Evolutionary conservation across 2,888 invertebrate species (phyloP), one percentile per base, ranked within the genome.

Genomic region (Erebia aethiops): DNA sequence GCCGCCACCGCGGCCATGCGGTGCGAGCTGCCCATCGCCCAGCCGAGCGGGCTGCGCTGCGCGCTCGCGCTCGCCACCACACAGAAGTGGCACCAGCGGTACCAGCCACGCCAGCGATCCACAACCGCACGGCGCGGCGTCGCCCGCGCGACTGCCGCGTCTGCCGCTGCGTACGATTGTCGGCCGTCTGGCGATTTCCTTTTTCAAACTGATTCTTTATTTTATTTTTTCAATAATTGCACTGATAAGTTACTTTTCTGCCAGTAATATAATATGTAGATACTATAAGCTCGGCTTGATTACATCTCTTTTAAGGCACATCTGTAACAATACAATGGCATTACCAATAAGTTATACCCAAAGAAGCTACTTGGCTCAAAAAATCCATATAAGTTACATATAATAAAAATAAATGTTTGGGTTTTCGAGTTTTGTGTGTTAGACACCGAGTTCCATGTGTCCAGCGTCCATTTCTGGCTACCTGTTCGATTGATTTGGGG

Each of bases 1-100:
- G 94, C 93, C 80, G 94, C 91, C 74, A 94, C 88, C 71, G 94
- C 94, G 79, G 95, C 96, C 79, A 96, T 91, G 80, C 95, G 94
- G 88, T 95, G 92, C 68, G 92, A 95, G 92, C 95, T 94, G 84
- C 96, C 95, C 95, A 95, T 96, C 86, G 94, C 94, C 94, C 94
- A 94, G 88, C 92, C 89, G 81, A 94, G 90, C 75, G 93, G 93
- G 88, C 92, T 93, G 77, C 91, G 91, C 83, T 93, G 93, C 69
- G 92, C 92, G 74, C 85, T 83, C 77, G 82, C 85, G 79, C 86
- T 83, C 83, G 86, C 90, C 87, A 85, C 85, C 84, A 87, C 81
- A 82, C 84, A 85, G 85, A 85, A 87, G 82, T 82, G 80, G 82
- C 80, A 82, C 87, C 88, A 87, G 79, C 83, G 79, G 82, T 80